A percentile compares a stretch with the other conserved stretches of the same genome.
These are phyloP conservation scores for Perca schrenkii DNA, from an alignment of 2,113 vertebrate genomes.

Conservation along the genomic window DNA sequence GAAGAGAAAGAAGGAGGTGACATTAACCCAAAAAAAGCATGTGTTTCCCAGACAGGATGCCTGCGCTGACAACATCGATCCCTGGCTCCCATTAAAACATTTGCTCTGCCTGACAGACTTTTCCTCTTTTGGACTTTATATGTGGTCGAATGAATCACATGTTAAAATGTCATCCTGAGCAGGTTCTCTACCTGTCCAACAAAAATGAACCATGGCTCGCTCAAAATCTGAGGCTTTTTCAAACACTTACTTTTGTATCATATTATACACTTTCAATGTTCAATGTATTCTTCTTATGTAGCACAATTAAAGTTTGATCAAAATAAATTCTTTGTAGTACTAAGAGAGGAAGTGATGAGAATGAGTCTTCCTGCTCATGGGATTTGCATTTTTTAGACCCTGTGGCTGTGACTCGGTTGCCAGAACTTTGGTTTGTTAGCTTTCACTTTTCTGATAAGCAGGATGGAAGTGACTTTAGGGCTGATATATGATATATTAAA, in stretches of 20 bases:
- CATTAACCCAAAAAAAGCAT: slow-evolving; percentile 66
- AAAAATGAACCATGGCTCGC: not conserved
- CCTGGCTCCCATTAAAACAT: slow-evolving; percentile 86
- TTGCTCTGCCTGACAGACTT: slow-evolving; percentile 85
- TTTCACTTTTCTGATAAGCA: slow-evolving; percentile 55
- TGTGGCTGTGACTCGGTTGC: slow-evolving; percentile 46
- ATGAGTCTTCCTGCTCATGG: slow-evolving; percentile 60
- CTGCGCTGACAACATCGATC: slow-evolving; percentile 84
- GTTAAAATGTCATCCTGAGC: slow-evolving; percentile 74
- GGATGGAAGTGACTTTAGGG: slow-evolving; percentile 43
- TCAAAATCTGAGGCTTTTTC: not conserved
- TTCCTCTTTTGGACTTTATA: slow-evolving; percentile 77
- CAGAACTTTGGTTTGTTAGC: slow-evolving; percentile 43
- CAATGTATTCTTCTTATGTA: slow-evolving; percentile 1
- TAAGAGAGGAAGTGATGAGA: slow-evolving; percentile 68
- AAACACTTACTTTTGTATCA: slow-evolving; percentile 3
- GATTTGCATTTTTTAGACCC: slow-evolving; percentile 67
- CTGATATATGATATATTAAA: slow-evolving; percentile 37
- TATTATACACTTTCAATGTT: slow-evolving; percentile 16
- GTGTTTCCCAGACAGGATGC: slow-evolving; percentile 85
- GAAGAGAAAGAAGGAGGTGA: slow-evolving; percentile 55
- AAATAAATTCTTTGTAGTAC: slow-evolving; percentile 47
- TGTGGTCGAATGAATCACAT: slow-evolving; percentile 75
- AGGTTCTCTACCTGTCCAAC: slow-evolving; percentile 52
- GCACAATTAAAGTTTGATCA: slow-evolving; percentile 67